Evolutionary conservation across 2,797 vertebrate genomes (phyloP).

Genomic region (Pseudochaenichthys georgianus): DNA sequence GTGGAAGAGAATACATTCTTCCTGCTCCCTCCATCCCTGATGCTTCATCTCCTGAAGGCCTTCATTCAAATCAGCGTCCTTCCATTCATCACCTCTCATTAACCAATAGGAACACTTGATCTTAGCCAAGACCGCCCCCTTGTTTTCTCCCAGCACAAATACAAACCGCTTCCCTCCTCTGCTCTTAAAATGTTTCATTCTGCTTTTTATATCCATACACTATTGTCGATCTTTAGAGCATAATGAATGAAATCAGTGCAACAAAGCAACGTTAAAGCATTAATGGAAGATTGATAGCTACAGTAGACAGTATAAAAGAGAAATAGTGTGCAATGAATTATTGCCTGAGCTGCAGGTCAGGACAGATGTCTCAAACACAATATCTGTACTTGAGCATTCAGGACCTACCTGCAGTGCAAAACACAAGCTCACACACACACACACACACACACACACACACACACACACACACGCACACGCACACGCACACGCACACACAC

Average conservation of each 20-base stretch:
- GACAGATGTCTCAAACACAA: not conserved
- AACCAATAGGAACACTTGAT: conserved; percentile 37
- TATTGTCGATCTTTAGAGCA: conserved; percentile 11
- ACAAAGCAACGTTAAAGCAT: conserved; percentile 1
- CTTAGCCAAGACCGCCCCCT: conserved; percentile 15
- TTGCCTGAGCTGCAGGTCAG: not conserved
- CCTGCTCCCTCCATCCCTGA: conserved; percentile 4
- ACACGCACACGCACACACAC: too few species aligned
- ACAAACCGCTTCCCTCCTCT: conserved; percentile 1
- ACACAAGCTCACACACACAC: not conserved
- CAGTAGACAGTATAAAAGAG: not conserved
- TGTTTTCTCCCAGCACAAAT: not conserved
- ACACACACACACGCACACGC: too few species aligned
- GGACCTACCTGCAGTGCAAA: not conserved
- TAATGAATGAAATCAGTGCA: conserved; percentile 54
- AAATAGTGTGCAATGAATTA: conserved; percentile 3
- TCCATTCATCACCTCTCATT: conserved; percentile 55
- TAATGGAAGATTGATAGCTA: not conserved
- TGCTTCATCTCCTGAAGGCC: conserved; percentile 30
- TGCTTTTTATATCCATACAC: conserved; percentile 44
- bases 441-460: not conserved
- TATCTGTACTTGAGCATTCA: conserved; percentile 17
- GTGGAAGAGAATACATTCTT: too few species aligned
- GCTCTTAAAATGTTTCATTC: conserved; percentile 6
- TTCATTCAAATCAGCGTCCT: conserved; percentile 57